Conservation (phyloP, 2,797 vertebrate genomes). For the Neoniphon sammara region DNA sequence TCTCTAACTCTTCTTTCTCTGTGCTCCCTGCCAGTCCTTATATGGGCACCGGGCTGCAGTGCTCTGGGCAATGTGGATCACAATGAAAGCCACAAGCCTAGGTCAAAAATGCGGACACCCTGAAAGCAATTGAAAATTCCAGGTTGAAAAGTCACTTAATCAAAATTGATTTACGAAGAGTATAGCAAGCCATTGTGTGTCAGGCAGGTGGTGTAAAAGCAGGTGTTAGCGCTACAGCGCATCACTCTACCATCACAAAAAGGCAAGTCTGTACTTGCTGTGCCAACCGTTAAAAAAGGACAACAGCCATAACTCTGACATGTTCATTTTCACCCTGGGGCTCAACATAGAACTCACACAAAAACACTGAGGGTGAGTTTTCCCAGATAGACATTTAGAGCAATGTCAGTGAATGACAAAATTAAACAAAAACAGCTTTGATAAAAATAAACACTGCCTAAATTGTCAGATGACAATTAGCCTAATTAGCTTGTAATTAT, state of each 20-base stretch:
- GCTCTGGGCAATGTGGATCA: not conserved
- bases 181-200: not conserved
- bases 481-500: constrained; percentile 75
- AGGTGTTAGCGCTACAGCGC: constrained; percentile 31
- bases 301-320: constrained; percentile 58
- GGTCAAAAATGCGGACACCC: not conserved
- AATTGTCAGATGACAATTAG: constrained; percentile 68
- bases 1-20: constrained; percentile 27
- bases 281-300: constrained; percentile 75
- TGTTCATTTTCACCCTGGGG: constrained; percentile 61
- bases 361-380: constrained; percentile 42
- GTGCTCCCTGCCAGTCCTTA: constrained; percentile 60
- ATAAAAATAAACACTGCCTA: constrained; percentile 63
- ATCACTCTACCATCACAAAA: constrained; percentile 52
- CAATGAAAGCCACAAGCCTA: constrained; percentile 7
- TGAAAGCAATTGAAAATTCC: constrained; percentile 24
- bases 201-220: constrained; percentile 22
- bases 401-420: constrained; percentile 48
- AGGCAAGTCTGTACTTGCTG: constrained; percentile 72
- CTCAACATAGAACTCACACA: constrained; percentile 44
- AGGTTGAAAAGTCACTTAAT: not conserved
- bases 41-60: constrained; percentile 47
- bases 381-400: constrained; percentile 41
- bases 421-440: constrained; percentile 37
- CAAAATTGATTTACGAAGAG: not conserved